Evolutionary conservation across 2,113 vertebrate species (phyloP).

Genomic region (Nymphicus hollandicus): DNA sequence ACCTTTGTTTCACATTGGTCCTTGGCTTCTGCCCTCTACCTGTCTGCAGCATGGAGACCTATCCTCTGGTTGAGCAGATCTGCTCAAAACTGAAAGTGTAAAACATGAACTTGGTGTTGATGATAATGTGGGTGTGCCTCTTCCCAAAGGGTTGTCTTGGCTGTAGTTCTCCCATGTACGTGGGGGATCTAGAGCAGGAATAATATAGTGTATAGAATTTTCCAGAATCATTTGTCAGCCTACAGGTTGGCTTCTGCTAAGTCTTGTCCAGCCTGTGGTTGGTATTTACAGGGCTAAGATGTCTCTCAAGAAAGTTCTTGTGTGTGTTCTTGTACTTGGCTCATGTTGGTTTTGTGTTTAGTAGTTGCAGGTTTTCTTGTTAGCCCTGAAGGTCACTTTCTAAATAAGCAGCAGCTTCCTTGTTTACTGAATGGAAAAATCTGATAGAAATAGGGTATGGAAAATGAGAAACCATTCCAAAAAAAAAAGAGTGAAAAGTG

Average conservation of each 20-base stretch:
- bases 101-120: not conserved
- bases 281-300: not conserved
- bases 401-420: not conserved
- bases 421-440: not conserved
- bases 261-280: not conserved
- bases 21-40: not conserved
- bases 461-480: not conserved
- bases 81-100: not conserved
- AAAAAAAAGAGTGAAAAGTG: not conserved
- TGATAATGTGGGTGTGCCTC: not conserved
- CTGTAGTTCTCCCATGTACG: fast-evolving
- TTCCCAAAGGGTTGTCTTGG: not conserved
- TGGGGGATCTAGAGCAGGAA: not conserved
- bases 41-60: not conserved
- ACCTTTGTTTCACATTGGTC: not conserved
- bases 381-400: not conserved
- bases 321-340: fast-evolving
- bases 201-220: not conserved
- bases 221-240: not conserved
- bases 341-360: not conserved
- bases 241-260: not conserved
- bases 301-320: not conserved
- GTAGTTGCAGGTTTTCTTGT: not conserved
- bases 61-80: not conserved
- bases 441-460: not conserved